Evolutionary conservation across 2,888 invertebrate species (phyloP), one percentile per base, ranked within the genome.

Genomic region (Platycnemis pennipes): DNA sequence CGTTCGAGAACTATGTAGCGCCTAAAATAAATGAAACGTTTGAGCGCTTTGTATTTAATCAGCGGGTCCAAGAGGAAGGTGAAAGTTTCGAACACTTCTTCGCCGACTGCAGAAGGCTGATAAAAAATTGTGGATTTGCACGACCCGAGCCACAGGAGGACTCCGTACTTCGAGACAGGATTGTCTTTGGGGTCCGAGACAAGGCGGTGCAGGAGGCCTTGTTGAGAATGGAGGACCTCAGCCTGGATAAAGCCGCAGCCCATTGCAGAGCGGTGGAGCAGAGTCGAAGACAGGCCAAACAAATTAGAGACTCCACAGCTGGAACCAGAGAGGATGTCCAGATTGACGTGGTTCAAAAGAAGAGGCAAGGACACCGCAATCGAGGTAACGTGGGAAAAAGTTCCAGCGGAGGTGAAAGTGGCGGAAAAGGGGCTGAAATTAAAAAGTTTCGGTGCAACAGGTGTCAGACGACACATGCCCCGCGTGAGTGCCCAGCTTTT

Each of bases 211-310:
- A 77, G 31, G 77, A 77, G 77, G 77, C 77, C 7, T 31, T 77
- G 77, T 22, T 77, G 31, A 8, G 77, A 31, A 77, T 77, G 77
- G n/a, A n/a, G n/a, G n/a, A n/a, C n/a, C 37, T 16, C 13, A 42
- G 37, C 37, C 85, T 85, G 31, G 85, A 85, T 7, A 31, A 42
- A 42, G 85, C 85, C 8, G 85, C 85, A 31, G 85, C 85, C 8
- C 85, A 85, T 42, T 85, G 85, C 85, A 85, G 37, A 42, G 85
- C 85, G 13, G 37, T 85, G 85, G 85, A 85, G 85, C 85, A 85
- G n/a, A n/a, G 42, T 31, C 85, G 85, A 31, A 8, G 85, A 4
- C 37, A 4, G 42, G 42, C 42, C 37, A 56, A 56, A 22, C 19
- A 22, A 56, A 56, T 56, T 13, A 56, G 56, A 22, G 56, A 56